Percentiles rank a stretch among this genome's conserved stretches.
Evolutionary conservation across 2,113 vertebrate genomes (phyloP).

Genomic region (Peromyscus leucopus): DNA sequence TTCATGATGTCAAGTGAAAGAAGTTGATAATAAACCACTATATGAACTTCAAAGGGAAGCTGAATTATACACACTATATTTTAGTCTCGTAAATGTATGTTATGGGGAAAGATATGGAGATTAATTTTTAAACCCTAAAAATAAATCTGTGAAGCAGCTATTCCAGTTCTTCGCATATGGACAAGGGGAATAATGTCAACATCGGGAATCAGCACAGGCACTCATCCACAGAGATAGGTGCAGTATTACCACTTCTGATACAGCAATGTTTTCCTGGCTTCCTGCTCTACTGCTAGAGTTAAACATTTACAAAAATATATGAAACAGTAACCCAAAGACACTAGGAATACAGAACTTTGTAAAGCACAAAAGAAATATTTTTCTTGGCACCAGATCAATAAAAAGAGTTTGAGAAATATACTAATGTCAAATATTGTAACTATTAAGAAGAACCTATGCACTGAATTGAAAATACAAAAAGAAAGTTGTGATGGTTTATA

Average conservation of each 20-base stretch:
- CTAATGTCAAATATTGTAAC: constrained; percentile 49
- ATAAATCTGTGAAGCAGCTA: background rate
- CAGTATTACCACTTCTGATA: background rate
- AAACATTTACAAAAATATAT: constrained; percentile 19
- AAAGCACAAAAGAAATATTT: background rate
- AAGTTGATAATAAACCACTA: background rate
- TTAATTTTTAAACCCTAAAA: background rate
- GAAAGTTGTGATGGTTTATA: background rate
- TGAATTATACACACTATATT: background rate
- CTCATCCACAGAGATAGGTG: background rate
- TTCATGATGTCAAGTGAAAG: too few species aligned
- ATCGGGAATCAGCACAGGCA: background rate
- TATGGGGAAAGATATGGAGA: background rate
- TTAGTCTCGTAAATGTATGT: background rate
- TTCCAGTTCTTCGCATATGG: background rate
- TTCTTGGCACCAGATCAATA: constrained; percentile 40
- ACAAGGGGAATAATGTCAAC: background rate
- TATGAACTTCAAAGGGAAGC: background rate
- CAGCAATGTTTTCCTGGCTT: constrained; percentile 33
- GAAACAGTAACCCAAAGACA: constrained; percentile 28
- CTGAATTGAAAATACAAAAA: constrained; percentile 45
- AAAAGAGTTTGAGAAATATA: background rate
- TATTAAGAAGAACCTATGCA: constrained; percentile 33
- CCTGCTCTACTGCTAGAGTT: background rate
- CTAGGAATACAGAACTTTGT: background rate